Conservation (phyloP, 2,888 invertebrate genomes). For the Agonopterix subpropinquella region DNA sequence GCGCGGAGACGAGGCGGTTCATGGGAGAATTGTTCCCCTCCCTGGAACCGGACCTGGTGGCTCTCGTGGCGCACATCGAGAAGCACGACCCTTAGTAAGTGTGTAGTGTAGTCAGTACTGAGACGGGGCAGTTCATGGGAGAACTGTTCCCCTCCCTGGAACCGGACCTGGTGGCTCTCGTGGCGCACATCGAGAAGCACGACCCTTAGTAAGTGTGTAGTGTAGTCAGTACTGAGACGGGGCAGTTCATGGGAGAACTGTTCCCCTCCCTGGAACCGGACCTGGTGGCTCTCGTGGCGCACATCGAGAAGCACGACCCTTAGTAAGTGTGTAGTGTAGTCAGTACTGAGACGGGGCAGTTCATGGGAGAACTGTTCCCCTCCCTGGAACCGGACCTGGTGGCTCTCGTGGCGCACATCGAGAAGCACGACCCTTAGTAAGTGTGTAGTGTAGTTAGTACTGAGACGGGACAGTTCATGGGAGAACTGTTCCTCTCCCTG, state of each 20-base stretch:
- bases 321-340: conserved; percentile 78
- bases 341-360: conserved; percentile 80
- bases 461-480: conserved; percentile 91
- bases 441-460: conserved; percentile 31
- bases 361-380: conserved; percentile 94
- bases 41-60: conserved; percentile 89
- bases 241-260: conserved; percentile 91
- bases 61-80: conserved; percentile 91
- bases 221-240: conserved; percentile 72
- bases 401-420: conserved; percentile 89
- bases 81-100: conserved; percentile 92
- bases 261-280: conserved; percentile 93
- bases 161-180: conserved; percentile 89
- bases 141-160: conserved; percentile 93
- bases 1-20: conserved; percentile 83
- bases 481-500: conserved; percentile 89
- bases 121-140: conserved; percentile 90
- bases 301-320: conserved; percentile 91
- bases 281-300: conserved; percentile 88
- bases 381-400: conserved; percentile 90
- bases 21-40: conserved; percentile 93
- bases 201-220: conserved; percentile 86
- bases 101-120: conserved; percentile 34
- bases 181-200: conserved; percentile 89
- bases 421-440: conserved; percentile 93